Evolutionary conservation across 2,888 invertebrate species (phyloP).

Genomic region (Blera fallax): DNA sequence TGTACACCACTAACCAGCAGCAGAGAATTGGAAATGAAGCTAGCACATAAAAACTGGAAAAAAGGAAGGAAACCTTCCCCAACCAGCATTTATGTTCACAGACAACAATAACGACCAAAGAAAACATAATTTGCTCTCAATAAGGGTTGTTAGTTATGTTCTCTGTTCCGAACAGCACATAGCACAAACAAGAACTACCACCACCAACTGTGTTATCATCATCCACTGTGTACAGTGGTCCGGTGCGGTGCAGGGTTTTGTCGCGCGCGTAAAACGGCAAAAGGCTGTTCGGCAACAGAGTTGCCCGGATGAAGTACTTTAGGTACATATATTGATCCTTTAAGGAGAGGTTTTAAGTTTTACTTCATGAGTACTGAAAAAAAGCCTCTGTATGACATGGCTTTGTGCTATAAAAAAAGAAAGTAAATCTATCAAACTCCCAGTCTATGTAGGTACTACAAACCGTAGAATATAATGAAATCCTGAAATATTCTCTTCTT

Average conservation of each 20-base stretch:
- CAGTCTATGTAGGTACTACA: too few species aligned
- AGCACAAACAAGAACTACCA: slow-evolving; percentile 26
- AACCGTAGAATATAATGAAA: too few species aligned
- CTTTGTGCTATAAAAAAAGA: too few species aligned
- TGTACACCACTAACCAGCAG: slow-evolving; percentile 27
- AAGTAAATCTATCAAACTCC: too few species aligned
- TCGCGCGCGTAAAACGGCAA: slow-evolving; percentile 28
- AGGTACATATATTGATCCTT: too few species aligned
- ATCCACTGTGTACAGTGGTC: neutral
- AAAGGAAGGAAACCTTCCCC: slow-evolving; percentile 28
- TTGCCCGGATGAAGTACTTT: neutral
- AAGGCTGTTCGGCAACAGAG: neutral
- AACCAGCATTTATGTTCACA: slow-evolving; percentile 55
- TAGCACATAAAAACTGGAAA: neutral
- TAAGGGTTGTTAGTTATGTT: slow-evolving; percentile 64
- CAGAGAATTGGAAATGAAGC: slow-evolving; percentile 20
- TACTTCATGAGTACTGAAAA: neutral
- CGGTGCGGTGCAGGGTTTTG: neutral
- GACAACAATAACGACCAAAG: slow-evolving; percentile 61
- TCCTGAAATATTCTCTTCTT: too few species aligned
- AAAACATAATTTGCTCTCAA: slow-evolving; percentile 56
- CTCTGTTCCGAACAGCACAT: slow-evolving; percentile 6
- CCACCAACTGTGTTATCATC: slow-evolving; percentile 16
- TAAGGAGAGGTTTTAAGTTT: neutral
- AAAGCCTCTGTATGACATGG: too few species aligned